A percentile compares a stretch with the other conserved stretches of the same genome.
These are phyloP conservation scores for Drosophila stalkeri DNA, from an alignment of 2,888 invertebrate genomes.

Conservation along the genomic window DNA sequence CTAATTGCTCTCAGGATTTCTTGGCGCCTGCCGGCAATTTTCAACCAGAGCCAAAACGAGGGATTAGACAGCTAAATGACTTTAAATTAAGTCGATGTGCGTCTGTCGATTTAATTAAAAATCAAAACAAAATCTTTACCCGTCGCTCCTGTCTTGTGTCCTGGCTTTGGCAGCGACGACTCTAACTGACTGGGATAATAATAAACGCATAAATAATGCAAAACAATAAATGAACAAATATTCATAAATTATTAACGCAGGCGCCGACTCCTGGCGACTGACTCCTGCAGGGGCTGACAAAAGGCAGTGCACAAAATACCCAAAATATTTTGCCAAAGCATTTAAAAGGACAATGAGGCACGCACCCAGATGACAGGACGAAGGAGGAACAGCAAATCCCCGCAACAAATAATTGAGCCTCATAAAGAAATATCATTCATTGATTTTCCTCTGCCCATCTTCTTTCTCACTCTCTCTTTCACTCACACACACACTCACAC, in stretches of 20 bases:
- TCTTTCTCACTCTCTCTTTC: neutral
- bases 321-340: slow-evolving; percentile 81
- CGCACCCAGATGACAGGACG: slow-evolving; percentile 64
- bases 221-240: slow-evolving; percentile 82
- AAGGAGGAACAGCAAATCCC: slow-evolving; percentile 75
- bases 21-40: slow-evolving; percentile 18
- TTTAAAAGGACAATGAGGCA: slow-evolving; percentile 80
- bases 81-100: slow-evolving; percentile 74
- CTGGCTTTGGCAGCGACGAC: neutral
- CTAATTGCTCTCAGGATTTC: slow-evolving; percentile 28
- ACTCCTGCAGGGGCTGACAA: slow-evolving; percentile 45
- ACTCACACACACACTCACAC: neutral
- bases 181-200: slow-evolving; percentile 59
- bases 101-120: slow-evolving; percentile 81
- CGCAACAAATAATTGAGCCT: slow-evolving; percentile 82
- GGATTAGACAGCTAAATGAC: slow-evolving; percentile 71
- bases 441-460: slow-evolving; percentile 67
- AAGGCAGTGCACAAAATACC: slow-evolving; percentile 71
- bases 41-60: slow-evolving; percentile 17
- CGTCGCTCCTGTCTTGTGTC: neutral
- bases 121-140: slow-evolving; percentile 78
- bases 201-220: slow-evolving; percentile 79
- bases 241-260: slow-evolving; percentile 80
- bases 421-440: slow-evolving; percentile 81
- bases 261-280: slow-evolving; percentile 45